These are phyloP conservation scores for Pocillopora meandrina DNA, from an alignment of 92 coral and sea anemone genomes.

Conservation along the genomic window DNA sequence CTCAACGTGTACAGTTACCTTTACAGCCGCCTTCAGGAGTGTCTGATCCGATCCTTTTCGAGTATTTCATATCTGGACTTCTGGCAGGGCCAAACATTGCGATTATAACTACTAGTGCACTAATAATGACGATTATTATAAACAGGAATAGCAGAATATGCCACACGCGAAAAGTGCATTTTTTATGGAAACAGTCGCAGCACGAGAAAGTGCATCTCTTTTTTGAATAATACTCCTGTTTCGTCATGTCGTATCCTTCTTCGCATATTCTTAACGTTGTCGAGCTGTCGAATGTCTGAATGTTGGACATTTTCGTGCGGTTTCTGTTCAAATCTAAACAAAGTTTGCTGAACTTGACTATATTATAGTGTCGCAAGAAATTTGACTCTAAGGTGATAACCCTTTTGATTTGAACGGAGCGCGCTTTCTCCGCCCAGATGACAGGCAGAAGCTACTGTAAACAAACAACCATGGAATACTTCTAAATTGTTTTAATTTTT, in stretches of 20 bases:
- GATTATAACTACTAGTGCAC: background rate
- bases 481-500: too few relatives aligned
- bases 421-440: background rate
- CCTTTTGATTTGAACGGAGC: background rate
- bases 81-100: slow-evolving; percentile 29
- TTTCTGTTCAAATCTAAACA: too few relatives aligned
- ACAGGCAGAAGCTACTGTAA: too few relatives aligned
- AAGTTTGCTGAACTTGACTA: too few relatives aligned
- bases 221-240: background rate
- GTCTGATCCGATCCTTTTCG: background rate
- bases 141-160: slow-evolving; percentile 13
- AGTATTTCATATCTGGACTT: slow-evolving; percentile 7
- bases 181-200: slow-evolving; percentile 12
- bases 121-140: background rate
- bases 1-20: background rate
- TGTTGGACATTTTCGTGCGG: background rate
- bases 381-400: background rate
- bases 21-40: background rate
- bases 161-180: slow-evolving; percentile 29
- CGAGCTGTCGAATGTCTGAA: background rate
- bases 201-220: background rate
- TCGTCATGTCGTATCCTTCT: slow-evolving; percentile 11
- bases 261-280: background rate
- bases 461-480: too few relatives aligned
- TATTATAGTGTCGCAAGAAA: too few relatives aligned